Base-by-base conservation (phyloP, 2,797 vertebrate genomes). In the Oreochromis grahami region DNA sequence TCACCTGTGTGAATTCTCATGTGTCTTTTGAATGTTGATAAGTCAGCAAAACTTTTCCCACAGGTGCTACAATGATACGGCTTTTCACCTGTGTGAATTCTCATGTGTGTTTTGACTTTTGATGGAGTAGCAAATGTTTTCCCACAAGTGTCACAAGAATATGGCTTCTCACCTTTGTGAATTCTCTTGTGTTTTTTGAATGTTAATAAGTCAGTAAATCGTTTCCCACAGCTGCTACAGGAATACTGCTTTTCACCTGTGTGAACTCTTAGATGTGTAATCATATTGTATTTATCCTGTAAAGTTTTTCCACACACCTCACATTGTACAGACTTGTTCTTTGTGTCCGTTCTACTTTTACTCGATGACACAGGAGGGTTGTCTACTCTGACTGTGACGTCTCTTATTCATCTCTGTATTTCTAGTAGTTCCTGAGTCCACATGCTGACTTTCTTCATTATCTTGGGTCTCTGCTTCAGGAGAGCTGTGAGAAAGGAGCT, bases 91-190 rank as follows among this genome's bases (percentile, higher is more conserved):
- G 43, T 45, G 43, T 45, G 43, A 45, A 0, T 45, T 15, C 0
- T 15, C 14, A 0, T 45, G 14, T 45, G 43, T 15, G 0, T 15
- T 15, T 45, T 45, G 3, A 43, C 1, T 0, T 0, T 1, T 43
- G 2, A 43, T 14, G 12, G 6, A 1, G 5, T 12, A 13, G 41
- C 11, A 43, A 6, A 43, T 14, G 0, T 43, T 43, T 43, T 45
- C 13, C 1, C 43, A 45, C 43, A 45, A 1, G 13, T 45, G 6
- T 0, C 0, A 45, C 43, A 45, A 15, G 43, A 14, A 45, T 14
- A 45, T 3, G 6, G 43, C 14, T 45, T 45, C 6, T 45, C 43
- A 45, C 14, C 43, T 15, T 0, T 15, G 43, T 45, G 43, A 15
- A 2, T 43, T 45, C 6, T 15, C 13, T 0, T 43, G 3, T 43